These are phyloP conservation scores for Euwallacea fornicatus DNA, from an alignment of 1,140 invertebrate genomes.

Conservation along the genomic window DNA sequence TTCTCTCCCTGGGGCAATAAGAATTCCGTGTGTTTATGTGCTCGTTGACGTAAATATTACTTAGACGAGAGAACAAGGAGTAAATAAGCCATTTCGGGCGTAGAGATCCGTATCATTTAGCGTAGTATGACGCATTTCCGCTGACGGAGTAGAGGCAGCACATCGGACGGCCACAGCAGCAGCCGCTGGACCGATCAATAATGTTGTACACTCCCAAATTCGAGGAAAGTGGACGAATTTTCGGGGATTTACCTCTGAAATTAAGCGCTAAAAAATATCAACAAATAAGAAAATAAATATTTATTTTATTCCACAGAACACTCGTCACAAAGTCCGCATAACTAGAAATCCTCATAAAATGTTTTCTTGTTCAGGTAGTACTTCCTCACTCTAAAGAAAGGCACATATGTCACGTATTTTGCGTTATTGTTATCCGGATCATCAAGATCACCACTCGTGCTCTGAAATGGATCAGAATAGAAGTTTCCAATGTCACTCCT, in stretches of 20 bases:
- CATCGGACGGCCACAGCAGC: constrained; percentile 31
- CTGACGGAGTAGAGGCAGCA: constrained; percentile 39
- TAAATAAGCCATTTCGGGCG: not conserved
- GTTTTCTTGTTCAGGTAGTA: constrained; percentile 23
- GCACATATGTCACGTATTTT: constrained; percentile 30
- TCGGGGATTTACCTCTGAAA: not conserved
- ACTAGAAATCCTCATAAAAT: constrained; percentile 5
- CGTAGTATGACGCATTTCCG: constrained; percentile 40
- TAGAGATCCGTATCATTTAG: constrained; percentile 38
- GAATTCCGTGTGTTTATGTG: no score
- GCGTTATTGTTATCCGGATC: constrained; percentile 27
- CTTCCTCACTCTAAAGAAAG: constrained; percentile 34
- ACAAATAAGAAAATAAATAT: not conserved
- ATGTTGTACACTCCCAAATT: constrained; percentile 40
- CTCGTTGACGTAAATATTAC: no score
- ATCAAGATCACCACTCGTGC: constrained; percentile 16
- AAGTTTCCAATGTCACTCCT: constrained; percentile 26
- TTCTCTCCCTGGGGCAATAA: no score
- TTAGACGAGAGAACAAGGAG: no score
- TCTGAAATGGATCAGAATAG: not conserved
- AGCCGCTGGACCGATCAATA: constrained; percentile 37
- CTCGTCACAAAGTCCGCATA: not conserved
- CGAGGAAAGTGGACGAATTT: not conserved
- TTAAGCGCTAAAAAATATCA: not conserved
- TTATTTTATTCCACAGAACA: not conserved